These are phyloP conservation scores for Dipodomys ordii DNA, from an alignment of 2,113 vertebrate species.

Conservation along the genomic window DNA sequence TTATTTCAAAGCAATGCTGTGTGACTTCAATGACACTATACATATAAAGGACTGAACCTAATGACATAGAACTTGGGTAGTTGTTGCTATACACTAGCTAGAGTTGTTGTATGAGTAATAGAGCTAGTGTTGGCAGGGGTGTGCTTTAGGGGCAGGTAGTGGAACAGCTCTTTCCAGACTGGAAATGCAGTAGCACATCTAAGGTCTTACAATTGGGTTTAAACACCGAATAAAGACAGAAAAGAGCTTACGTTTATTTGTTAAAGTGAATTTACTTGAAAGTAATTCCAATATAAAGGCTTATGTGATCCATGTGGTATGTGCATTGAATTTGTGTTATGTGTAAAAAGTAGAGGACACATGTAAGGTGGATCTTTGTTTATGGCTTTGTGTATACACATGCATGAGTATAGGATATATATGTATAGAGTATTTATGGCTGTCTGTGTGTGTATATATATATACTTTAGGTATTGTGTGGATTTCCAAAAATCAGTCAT, in stretches of 20 bases:
- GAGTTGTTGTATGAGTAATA: not conserved
- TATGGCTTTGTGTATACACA: not conserved
- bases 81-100: not conserved
- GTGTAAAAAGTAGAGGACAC: constrained; percentile 5
- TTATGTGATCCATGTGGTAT: not conserved
- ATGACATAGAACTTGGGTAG: not conserved
- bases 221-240: constrained; percentile 16
- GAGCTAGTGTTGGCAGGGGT: not conserved
- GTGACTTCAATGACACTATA: constrained; percentile 2
- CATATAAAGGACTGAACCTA: not conserved
- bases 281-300: constrained; percentile 24
- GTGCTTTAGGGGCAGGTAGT: not conserved
- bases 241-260: constrained; percentile 45
- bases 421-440: constrained; percentile 22
- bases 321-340: not conserved
- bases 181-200: constrained; percentile 33
- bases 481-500: constrained; percentile 56
- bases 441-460: not conserved
- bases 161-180: not conserved
- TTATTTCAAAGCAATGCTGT: constrained; percentile 11
- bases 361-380: not conserved
- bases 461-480: not conserved
- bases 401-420: not conserved
- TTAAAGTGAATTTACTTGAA: constrained; percentile 8
- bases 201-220: constrained; percentile 24